phyloP scores from a whole-genome alignment of 2,888 invertebrate genomes.

The Erpobdella octoculata region DNA sequence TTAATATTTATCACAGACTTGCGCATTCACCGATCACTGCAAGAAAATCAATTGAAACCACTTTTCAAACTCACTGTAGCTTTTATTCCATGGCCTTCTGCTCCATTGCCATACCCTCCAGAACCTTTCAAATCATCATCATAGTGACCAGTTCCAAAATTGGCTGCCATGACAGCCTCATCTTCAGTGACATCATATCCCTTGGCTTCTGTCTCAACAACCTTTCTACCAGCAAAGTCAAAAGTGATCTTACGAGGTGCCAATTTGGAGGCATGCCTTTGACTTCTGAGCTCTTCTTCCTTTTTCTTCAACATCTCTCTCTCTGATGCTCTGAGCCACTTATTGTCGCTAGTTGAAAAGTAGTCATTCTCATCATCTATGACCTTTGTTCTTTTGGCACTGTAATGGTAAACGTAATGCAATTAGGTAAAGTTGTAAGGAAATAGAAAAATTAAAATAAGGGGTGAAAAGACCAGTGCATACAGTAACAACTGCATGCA shows the following conservation, averaged over 20 bases:
- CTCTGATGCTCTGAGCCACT: constrained; percentile 71
- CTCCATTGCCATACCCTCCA: neutral
- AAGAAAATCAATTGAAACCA: too few relatives aligned
- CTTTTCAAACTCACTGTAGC: neutral
- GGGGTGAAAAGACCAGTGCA: too few relatives aligned
- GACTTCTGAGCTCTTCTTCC: constrained; percentile 63
- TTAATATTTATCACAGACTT: neutral
- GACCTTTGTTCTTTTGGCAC: constrained; percentile 65
- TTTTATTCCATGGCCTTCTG: neutral
- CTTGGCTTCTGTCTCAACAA: neutral
- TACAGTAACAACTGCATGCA: too few relatives aligned
- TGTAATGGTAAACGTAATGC: too few relatives aligned
- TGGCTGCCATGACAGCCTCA: neutral
- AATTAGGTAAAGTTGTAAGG: too few relatives aligned
- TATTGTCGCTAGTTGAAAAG: constrained; percentile 66
- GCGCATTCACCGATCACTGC: neutral
- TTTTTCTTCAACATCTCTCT: constrained; percentile 62
- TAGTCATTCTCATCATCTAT: constrained; percentile 92
- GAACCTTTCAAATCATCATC: neutral
- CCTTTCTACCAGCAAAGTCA: constrained; percentile 60
- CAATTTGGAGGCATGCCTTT: constrained; percentile 64
- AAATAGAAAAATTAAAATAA: too few relatives aligned
- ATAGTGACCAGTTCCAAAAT: neutral
- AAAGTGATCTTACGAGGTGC: constrained; percentile 63
- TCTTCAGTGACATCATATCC: neutral